phyloP scores from a whole-genome alignment of 2,888 invertebrate species.

The Venusia cambrica region DNA sequence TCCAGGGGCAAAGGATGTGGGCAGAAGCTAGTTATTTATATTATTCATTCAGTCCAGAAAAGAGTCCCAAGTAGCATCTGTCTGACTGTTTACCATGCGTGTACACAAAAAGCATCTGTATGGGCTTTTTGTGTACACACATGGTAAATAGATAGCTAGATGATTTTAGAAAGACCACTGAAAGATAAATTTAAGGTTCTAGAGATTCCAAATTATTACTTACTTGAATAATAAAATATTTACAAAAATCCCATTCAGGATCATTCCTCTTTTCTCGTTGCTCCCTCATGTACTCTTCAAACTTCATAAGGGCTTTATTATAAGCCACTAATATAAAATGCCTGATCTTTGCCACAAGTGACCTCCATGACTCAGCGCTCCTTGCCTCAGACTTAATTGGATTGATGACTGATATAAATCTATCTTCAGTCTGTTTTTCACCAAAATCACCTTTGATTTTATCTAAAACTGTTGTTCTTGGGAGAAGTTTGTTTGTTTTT shows the following conservation, averaged over 20 bases:
- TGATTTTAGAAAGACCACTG: too few relatives aligned
- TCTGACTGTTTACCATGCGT: too few relatives aligned
- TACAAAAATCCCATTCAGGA: slow-evolving; percentile 95
- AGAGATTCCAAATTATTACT: slow-evolving; percentile 25
- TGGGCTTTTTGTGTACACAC: too few relatives aligned
- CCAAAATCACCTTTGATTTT: slow-evolving; percentile 97
- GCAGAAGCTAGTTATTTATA: too few relatives aligned
- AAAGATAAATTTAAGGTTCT: too few relatives aligned
- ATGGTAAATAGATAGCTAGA: too few relatives aligned
- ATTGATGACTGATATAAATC: slow-evolving; percentile 95
- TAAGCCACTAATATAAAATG: slow-evolving; percentile 92
- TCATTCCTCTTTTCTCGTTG: slow-evolving; percentile 95
- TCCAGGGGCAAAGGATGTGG: too few relatives aligned
- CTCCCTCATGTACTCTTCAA: slow-evolving; percentile 94
- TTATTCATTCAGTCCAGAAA: too few relatives aligned
- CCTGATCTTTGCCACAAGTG: slow-evolving; percentile 90
- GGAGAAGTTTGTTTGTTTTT: slow-evolving; percentile 94
- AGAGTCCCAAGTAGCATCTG: too few relatives aligned
- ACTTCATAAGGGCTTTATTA: slow-evolving; percentile 90
- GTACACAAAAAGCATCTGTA: too few relatives aligned
- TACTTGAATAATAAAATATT: slow-evolving; percentile 95
- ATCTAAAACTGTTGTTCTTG: slow-evolving; percentile 95
- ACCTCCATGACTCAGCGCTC: slow-evolving; percentile 94
- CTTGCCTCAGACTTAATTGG: slow-evolving; percentile 94
- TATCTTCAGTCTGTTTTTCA: slow-evolving; percentile 89